Percentiles rank a stretch among this genome's conserved stretches.
phyloP scores from a whole-genome alignment of 2,888 invertebrate species.

The Tupiocoris notatus region DNA sequence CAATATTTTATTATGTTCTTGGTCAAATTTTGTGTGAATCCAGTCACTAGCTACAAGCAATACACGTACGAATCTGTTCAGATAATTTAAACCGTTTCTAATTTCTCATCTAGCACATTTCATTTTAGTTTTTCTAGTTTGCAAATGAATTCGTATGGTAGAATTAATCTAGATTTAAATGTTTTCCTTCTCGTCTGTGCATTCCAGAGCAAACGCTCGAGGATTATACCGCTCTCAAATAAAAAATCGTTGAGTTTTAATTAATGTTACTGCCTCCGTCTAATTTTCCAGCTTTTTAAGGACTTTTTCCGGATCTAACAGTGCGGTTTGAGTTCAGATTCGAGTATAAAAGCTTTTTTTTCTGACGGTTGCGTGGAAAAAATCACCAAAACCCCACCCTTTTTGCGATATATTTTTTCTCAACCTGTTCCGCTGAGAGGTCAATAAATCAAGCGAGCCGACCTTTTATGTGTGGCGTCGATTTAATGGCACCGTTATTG shows the following conservation, averaged over 20 bases:
- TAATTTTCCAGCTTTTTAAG: neutral
- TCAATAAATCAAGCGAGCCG: slow-evolving; percentile 19
- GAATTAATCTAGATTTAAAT: too few relatives aligned
- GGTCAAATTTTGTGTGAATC: too few relatives aligned
- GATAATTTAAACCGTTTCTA: too few relatives aligned
- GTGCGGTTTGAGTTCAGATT: neutral
- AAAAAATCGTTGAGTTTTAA: neutral
- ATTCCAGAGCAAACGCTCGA: too few relatives aligned
- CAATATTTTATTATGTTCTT: too few relatives aligned
- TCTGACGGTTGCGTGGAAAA: neutral
- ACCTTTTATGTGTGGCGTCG: slow-evolving; percentile 22
- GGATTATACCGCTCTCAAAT: too few relatives aligned
- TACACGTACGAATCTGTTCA: too few relatives aligned
- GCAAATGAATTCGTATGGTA: too few relatives aligned
- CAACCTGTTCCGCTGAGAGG: neutral
- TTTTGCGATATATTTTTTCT: neutral
- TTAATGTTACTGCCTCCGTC: neutral
- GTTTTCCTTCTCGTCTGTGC: too few relatives aligned
- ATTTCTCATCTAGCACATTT: too few relatives aligned
- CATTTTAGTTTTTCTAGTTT: too few relatives aligned
- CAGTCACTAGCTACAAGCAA: too few relatives aligned
- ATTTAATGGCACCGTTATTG: slow-evolving; percentile 29
- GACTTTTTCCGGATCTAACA: neutral
- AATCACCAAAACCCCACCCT: neutral
- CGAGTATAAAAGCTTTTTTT: neutral